These are phyloP conservation scores for Paralvinella palmiformis DNA, from an alignment of 1,140 invertebrate genomes.

Conservation along the genomic window DNA sequence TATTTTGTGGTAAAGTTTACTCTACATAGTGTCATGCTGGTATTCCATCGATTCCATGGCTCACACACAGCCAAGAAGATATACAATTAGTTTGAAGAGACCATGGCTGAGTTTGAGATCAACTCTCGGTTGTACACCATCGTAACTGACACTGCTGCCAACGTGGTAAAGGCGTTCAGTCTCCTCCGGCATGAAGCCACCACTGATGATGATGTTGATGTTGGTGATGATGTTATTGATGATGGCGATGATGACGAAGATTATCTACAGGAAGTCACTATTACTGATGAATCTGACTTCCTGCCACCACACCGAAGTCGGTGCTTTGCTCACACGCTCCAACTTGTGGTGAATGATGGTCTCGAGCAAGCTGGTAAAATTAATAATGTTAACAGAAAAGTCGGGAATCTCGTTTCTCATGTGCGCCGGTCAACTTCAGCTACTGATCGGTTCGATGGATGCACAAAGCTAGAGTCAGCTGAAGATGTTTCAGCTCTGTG, in stretches of 20 bases:
- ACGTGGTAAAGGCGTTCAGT: constrained; percentile 11
- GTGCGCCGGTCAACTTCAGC: not conserved
- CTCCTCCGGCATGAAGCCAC: not conserved
- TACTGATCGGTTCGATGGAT: not conserved
- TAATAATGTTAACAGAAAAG: constrained; percentile 1
- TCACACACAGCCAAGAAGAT: not conserved
- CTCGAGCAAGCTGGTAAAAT: not conserved
- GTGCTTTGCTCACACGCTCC: constrained; percentile 4
- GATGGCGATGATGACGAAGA: not conserved
- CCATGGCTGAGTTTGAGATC: not conserved
- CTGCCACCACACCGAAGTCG: not conserved
- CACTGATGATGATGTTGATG: not conserved
- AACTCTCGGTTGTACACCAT: not conserved
- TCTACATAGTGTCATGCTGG: not conserved
- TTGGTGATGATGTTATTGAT: constrained; percentile 1
- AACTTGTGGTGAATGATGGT: constrained; percentile 8
- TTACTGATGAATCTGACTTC: not conserved
- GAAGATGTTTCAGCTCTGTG: not conserved
- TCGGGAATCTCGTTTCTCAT: not conserved
- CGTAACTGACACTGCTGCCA: constrained; percentile 1
- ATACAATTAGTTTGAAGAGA: not conserved
- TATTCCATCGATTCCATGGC: not conserved
- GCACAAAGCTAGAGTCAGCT: constrained; percentile 5
- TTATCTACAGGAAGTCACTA: not conserved
- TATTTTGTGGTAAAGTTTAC: not conserved